Base-by-base conservation (phyloP, 2,797 vertebrate genomes). In the Myiotriccus ornatus region DNA sequence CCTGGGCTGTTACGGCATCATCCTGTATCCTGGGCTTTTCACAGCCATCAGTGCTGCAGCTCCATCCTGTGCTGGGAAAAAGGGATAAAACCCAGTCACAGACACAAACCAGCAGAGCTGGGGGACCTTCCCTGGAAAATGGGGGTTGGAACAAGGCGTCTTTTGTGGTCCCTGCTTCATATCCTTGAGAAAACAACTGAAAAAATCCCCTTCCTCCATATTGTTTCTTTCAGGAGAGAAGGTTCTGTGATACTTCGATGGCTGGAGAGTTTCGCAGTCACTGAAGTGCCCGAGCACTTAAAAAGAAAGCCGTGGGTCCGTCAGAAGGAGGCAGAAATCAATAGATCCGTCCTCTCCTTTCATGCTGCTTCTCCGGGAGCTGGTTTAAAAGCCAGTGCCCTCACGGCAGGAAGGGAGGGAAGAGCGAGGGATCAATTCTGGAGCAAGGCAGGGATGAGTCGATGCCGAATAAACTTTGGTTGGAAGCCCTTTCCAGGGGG, bases 231-330 rank as follows among this genome's bases (percentile, higher is more conserved):
- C 74, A 78, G 60, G 32, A 60, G 46, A 62, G 85, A 86, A 85
- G 14, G 4, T 43, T 76, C 44, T 4, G 0, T 64, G 60, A 6
- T n/a, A 15, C 55, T 84, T 43, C 65, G 91, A 62, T 52, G 75
- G 46, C 22, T 0, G 1, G 53, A 35, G 69, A 75, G 41, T 82
- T 87, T 91, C 18, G 46, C 1, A 32, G 79, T 11, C 12, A 7
- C 9, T 2, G 56, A 70, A 83, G 30, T 4, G 68, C 39, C 6
- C 3, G 21, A 23, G 79, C 79, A 68, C 55, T 94, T 63, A 27
- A 64, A 91, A 89, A 84, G 69, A 41, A 78, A 93, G 69, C 74
- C 62, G 85, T 50, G 89, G 82, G 86, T 71, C 91, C 82, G 50
- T 81, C 73, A 64, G 91, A 49, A 62, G 69, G 82, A 56, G 59